Percentiles rank a stretch among this genome's conserved stretches.
Conservation (phyloP, 2,888 invertebrate species). For the Sepioteuthis lessoniana region DNA sequence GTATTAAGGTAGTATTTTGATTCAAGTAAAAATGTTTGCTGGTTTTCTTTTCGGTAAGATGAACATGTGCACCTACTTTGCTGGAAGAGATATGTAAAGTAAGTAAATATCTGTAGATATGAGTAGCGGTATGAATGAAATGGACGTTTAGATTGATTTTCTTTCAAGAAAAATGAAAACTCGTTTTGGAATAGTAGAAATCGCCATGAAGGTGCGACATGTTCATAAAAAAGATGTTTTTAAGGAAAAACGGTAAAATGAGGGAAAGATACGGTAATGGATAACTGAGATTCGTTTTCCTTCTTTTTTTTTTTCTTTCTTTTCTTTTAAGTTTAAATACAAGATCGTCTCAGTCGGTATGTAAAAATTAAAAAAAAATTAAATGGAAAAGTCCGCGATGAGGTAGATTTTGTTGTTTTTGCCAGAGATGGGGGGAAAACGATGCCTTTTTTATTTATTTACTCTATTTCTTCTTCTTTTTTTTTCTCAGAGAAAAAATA, state of each 20-base stretch:
- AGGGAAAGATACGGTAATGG: neutral
- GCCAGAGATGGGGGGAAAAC: neutral
- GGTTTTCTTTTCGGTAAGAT: neutral
- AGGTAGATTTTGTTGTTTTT: neutral
- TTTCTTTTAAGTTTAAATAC: too few relatives aligned
- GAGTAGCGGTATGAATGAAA: too few relatives aligned
- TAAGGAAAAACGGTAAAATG: neutral
- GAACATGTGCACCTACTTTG: neutral
- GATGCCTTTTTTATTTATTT: neutral
- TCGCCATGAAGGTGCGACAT: too few relatives aligned
- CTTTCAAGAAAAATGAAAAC: neutral
- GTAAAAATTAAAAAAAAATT: neutral
- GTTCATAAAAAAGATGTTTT: too few relatives aligned
- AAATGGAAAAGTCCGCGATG: neutral
- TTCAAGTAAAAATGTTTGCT: neutral
- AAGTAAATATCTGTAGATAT: too few relatives aligned
- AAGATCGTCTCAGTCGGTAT: neutral
- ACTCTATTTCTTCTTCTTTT: neutral
- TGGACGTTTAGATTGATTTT: too few relatives aligned
- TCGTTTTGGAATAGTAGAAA: too few relatives aligned
- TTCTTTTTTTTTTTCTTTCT: too few relatives aligned
- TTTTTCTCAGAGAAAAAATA: neutral
- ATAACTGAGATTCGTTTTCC: neutral
- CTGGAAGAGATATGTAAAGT: too few relatives aligned
- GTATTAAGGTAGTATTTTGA: neutral